Conservation (phyloP, 2,888 invertebrate genomes). For the Andrena minutula region DNA sequence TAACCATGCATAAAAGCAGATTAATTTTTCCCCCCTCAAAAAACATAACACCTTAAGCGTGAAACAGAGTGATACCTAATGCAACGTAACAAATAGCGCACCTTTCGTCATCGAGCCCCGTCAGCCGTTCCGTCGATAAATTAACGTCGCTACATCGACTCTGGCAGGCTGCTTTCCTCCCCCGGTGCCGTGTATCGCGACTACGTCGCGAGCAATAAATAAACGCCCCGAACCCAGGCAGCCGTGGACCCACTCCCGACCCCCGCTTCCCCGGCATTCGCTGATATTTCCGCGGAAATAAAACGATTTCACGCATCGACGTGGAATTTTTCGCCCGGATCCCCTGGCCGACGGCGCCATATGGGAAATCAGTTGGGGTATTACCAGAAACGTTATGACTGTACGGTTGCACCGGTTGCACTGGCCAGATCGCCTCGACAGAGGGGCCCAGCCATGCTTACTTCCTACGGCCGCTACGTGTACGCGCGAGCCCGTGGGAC, state of each 20-base stretch:
- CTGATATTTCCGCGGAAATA: constrained; percentile 41
- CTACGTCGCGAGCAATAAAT: constrained; percentile 30
- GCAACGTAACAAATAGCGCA: not conserved
- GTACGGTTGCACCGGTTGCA: constrained; percentile 47
- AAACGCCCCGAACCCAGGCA: constrained; percentile 6
- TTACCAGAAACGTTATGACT: constrained; percentile 51
- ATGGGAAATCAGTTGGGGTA: constrained; percentile 71
- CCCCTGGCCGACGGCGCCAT: constrained; percentile 59
- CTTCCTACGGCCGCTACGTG: constrained; percentile 60
- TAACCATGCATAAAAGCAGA: too few species aligned
- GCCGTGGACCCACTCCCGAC: not conserved
- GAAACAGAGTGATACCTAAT: not conserved
- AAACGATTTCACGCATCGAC: constrained; percentile 55
- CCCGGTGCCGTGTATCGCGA: not conserved
- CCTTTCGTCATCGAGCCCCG: not conserved
- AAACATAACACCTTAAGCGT: not conserved
- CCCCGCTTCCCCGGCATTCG: not conserved
- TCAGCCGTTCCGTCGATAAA: constrained; percentile 10
- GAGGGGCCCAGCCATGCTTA: constrained; percentile 66
- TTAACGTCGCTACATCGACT: constrained; percentile 14
- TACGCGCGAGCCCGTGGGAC: constrained; percentile 29
- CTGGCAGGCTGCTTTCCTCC: constrained; percentile 14
- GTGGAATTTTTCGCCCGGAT: constrained; percentile 56
- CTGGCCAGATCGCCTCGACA: constrained; percentile 54
- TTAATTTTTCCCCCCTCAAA: not conserved